phyloP scores from a whole-genome alignment of 2,888 invertebrate genomes.

The Nomada ferruginata region DNA sequence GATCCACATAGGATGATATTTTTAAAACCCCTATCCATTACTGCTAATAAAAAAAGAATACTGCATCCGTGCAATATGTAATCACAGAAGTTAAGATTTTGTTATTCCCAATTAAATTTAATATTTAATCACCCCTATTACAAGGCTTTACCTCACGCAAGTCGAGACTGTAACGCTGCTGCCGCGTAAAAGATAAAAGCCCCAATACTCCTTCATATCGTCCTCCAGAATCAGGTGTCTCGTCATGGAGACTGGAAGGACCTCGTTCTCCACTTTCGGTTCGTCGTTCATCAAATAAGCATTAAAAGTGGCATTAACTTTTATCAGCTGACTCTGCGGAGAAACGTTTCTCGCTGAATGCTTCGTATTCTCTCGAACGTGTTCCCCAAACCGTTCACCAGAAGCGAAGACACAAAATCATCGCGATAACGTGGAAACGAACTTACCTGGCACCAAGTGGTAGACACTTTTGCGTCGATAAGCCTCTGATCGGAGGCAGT shows the following conservation, averaged over 20 bases:
- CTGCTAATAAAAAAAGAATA: no score
- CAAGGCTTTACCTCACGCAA: conserved; percentile 88
- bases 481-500: conserved; percentile 91
- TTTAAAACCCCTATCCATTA: no score
- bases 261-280: conserved; percentile 86
- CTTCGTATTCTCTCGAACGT: neutral
- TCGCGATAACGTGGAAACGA: neutral
- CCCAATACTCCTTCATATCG: conserved; percentile 94
- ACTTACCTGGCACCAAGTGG: conserved; percentile 92
- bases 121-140: no score
- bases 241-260: conserved; percentile 89
- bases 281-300: conserved; percentile 89
- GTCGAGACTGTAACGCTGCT: conserved; percentile 91
- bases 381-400: neutral
- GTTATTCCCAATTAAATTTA: no score
- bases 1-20: no score
- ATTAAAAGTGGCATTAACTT: conserved; percentile 90
- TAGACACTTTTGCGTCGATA: conserved; percentile 90
- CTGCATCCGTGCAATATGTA: no score
- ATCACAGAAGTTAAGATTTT: no score
- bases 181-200: conserved; percentile 91
- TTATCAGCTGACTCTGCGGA: conserved; percentile 88
- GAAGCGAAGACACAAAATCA: neutral
- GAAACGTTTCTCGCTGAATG: neutral
- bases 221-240: conserved; percentile 89